Percentiles rank a stretch among this genome's conserved stretches.
Evolutionary conservation across 2,797 vertebrate genomes (phyloP).

Genomic region (Sparus aurata): DNA sequence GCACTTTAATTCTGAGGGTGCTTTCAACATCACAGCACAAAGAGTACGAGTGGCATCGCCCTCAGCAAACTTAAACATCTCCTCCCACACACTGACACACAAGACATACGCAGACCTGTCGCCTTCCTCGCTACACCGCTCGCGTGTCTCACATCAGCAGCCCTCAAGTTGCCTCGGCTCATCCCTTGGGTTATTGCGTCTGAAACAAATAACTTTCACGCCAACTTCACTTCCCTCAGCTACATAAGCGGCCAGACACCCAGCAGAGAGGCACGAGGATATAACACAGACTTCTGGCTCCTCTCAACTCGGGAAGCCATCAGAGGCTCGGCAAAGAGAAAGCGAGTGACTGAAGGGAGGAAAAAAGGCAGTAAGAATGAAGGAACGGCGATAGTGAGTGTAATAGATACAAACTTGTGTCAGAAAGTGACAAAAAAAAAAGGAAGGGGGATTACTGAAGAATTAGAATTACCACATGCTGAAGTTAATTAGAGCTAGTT

Average conservation of each 20-base stretch:
- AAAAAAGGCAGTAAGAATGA: constrained; percentile 32
- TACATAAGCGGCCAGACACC: constrained; percentile 60
- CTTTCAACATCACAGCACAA: constrained; percentile 63
- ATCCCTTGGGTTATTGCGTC: constrained; percentile 69
- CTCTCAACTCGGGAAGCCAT: constrained; percentile 58
- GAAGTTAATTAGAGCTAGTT: constrained; percentile 87
- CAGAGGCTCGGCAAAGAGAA: constrained; percentile 45
- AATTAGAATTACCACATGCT: constrained; percentile 85
- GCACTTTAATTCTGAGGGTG: constrained; percentile 64
- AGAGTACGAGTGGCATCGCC: constrained; percentile 65
- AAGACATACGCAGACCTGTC: constrained; percentile 55
- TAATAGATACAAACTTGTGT: constrained; percentile 78
- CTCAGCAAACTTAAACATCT: constrained; percentile 67
- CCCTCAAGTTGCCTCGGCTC: constrained; percentile 61
- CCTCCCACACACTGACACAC: constrained; percentile 65
- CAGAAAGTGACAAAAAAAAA: constrained; percentile 77
- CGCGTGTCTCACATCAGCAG: constrained; percentile 62
- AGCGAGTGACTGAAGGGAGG: constrained; percentile 42
- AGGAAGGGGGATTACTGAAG: constrained; percentile 80
- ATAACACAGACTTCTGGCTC: constrained; percentile 61
- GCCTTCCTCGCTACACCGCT: constrained; percentile 31
- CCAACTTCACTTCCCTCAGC: constrained; percentile 60
- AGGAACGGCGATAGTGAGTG: constrained; percentile 57
- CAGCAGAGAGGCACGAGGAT: constrained; percentile 52
- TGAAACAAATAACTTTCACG: constrained; percentile 72